Conservation (phyloP, 1,140 invertebrate species). For the Zeugodacus cucurbitae region DNA sequence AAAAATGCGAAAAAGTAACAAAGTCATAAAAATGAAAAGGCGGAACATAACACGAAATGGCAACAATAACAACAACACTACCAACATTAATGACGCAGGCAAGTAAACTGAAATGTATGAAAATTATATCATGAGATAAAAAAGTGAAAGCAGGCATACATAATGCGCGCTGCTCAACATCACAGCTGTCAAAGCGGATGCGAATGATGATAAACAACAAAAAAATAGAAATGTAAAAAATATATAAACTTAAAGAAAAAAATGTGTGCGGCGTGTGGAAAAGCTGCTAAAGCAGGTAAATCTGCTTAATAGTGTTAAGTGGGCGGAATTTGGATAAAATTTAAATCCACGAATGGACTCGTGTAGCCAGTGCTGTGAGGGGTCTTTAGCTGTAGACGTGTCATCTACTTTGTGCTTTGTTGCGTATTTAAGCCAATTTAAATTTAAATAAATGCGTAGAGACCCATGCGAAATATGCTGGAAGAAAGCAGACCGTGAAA, state of each 20-base stretch:
- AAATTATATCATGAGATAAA: background rate
- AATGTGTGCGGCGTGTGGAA: background rate
- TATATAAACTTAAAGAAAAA: too few species aligned
- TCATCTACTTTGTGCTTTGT: background rate
- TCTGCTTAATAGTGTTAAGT: background rate
- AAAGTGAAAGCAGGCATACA: background rate
- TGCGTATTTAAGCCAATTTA: background rate
- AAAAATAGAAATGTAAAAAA: background rate
- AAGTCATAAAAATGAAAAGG: background rate
- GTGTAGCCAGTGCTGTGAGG: background rate
- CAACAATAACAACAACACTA: background rate
- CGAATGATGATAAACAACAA: background rate
- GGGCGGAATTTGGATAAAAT: background rate
- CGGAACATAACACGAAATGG: background rate
- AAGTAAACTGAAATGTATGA: background rate
- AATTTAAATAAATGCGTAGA: background rate
- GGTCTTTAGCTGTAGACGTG: background rate
- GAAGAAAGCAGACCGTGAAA: background rate
- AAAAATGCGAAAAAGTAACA: background rate
- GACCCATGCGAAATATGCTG: background rate
- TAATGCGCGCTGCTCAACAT: background rate
- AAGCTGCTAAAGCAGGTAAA: background rate
- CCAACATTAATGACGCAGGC: background rate
- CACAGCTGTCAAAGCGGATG: background rate
- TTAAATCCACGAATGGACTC: background rate